Evolutionary conservation across 1,140 invertebrate species (phyloP).

Genomic region (Drosophila teissieri): DNA sequence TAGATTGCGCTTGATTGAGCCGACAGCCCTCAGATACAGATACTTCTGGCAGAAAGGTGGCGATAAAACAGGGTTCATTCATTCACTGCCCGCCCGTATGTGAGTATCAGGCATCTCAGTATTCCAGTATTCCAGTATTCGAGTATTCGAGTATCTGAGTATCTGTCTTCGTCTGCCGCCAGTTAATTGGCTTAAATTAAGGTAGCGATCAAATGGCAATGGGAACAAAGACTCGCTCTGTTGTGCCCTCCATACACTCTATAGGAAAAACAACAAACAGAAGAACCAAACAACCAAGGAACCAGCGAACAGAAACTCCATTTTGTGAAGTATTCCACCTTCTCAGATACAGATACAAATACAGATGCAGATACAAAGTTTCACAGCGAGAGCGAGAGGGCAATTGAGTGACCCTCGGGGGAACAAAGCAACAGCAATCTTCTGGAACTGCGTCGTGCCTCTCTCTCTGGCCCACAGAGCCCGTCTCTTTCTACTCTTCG

Average conservation of each 20-base stretch:
- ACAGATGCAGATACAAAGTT: constrained; percentile 65
- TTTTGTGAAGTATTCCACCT: constrained; percentile 63
- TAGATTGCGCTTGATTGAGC: constrained; percentile 66
- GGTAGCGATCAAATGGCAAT: constrained; percentile 80
- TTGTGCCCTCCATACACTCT: constrained; percentile 10
- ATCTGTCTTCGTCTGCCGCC: constrained; percentile 45
- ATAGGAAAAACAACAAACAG: constrained; percentile 10
- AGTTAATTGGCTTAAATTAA: constrained; percentile 85
- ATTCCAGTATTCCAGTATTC: too few species aligned
- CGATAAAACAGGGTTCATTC: constrained; percentile 36
- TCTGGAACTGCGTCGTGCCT: constrained; percentile 42
- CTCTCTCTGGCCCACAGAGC: constrained; percentile 7
- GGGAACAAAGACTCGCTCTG: constrained; percentile 64
- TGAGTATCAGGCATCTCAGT: not conserved
- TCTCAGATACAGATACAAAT: constrained; percentile 61
- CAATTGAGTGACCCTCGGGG: constrained; percentile 76
- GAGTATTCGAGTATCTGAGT: not conserved
- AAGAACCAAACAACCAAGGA: not conserved
- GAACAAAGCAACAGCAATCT: constrained; percentile 82
- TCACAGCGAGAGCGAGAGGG: constrained; percentile 31
- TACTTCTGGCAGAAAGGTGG: constrained; percentile 34
- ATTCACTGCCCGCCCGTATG: constrained; percentile 42
- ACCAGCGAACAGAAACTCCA: constrained; percentile 56
- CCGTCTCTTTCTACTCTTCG: constrained; percentile 39
- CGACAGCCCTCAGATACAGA: constrained; percentile 37